Evolutionary conservation across 2,888 invertebrate species (phyloP).

Genomic region (Hipparchia sbordonii): DNA sequence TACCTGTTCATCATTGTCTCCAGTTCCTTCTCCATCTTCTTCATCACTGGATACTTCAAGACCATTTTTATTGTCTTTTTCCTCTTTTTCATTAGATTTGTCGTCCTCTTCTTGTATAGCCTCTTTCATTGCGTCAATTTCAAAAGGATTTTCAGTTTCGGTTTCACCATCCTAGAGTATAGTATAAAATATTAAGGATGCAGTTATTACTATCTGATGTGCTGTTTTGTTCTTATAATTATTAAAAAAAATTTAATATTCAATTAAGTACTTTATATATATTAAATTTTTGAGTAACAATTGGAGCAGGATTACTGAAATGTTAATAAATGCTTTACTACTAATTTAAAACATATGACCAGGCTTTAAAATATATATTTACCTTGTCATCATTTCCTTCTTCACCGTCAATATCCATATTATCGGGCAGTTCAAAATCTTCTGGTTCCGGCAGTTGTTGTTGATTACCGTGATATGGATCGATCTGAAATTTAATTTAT

Average conservation of each 20-base stretch:
- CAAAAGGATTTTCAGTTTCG: conserved; percentile 91
- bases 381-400: conserved; percentile 75
- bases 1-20: conserved; percentile 51
- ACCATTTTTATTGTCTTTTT: conserved; percentile 66
- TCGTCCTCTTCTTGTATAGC: conserved; percentile 67
- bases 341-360: too few relatives aligned
- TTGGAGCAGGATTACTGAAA: too few relatives aligned
- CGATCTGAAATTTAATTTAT: conserved; percentile 64
- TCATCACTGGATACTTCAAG: conserved; percentile 78
- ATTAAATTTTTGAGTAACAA: too few relatives aligned
- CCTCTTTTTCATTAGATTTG: conserved; percentile 62
- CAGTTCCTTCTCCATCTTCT: conserved; percentile 58
- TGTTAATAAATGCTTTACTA: too few relatives aligned
- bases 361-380: not conserved
- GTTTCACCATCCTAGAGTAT: conserved; percentile 76
- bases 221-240: too few relatives aligned
- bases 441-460: conserved; percentile 92
- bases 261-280: too few relatives aligned
- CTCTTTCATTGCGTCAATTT: conserved; percentile 91
- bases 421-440: conserved; percentile 93
- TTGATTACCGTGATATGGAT: conserved; percentile 92
- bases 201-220: not conserved
- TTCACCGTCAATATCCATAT: conserved; percentile 90
- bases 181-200: not conserved
- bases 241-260: too few relatives aligned